Base-by-base conservation (phyloP, 2,888 invertebrate genomes). In the Zele albiditarsus region DNA sequence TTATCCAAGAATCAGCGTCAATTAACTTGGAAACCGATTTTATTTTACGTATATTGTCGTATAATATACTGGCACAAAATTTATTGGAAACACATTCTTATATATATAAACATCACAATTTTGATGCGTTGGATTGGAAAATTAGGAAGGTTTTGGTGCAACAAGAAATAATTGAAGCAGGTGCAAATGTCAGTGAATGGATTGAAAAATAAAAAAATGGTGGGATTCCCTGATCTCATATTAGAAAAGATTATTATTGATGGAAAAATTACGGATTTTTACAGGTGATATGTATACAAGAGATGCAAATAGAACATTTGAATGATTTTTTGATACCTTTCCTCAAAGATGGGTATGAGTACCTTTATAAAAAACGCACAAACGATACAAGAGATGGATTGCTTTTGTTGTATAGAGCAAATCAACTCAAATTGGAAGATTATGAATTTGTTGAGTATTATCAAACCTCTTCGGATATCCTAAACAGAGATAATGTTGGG, bases 401-500 rank as follows among this genome's bases (percentile, higher is more conserved):
- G 89, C 97, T 98, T 0, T 94, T 98, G 58, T 95, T 96, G 85
- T 98, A 93, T 88, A 94, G 94, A 82, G 87, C 89, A 10, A 89
- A 92, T 25, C 90, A 93, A 73, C 95, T 98, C 81, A 89, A 91
- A 60, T 87, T 97, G 72, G 84, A 94, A 4, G 93, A 94, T 60
- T 91, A 93, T 71, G 89, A 92, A 0, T 91, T 91, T 66, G 94
- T 98, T 62, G 96, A 97, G 89, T 94, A 92, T 84, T 91, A 90
- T 81, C 91, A 92, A 80, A 91, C 93, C 31, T 91, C 91, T n/a
- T 86, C 93, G 27, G 89, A 92, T 25, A 85, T 95, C 8, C 89
- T 98, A 42, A 94, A 96, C 87, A 92, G 98, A 14, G 96, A 97
- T 86, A 98, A 98, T 89, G 93, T 98, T 68, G 98, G 94, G 0